phyloP scores from a whole-genome alignment of 2,797 vertebrate genomes.

The Etheostoma perlongum region DNA sequence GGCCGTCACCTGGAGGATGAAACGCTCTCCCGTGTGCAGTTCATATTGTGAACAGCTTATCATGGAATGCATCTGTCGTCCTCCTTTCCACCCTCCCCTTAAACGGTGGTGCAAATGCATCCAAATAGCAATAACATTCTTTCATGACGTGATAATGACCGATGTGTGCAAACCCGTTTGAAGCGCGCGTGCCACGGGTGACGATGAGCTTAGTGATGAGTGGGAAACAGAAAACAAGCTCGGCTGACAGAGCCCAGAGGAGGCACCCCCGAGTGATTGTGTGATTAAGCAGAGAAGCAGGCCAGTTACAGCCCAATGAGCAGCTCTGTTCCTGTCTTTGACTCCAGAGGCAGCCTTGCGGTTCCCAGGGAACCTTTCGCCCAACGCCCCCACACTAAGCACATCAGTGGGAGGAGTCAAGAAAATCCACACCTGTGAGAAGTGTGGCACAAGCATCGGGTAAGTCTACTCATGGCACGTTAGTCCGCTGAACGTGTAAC shows the following conservation, averaged over 20 bases:
- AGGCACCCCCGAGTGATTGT: conserved; percentile 29
- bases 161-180: conserved; percentile 31
- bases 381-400: conserved; percentile 76
- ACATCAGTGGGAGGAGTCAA: conserved; percentile 73
- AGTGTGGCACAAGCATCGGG: conserved; percentile 90
- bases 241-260: conserved; percentile 22
- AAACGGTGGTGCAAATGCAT: conserved; percentile 30
- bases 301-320: conserved; percentile 33
- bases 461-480: conserved; percentile 78
- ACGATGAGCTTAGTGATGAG: conserved; percentile 41
- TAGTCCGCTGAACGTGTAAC: too few relatives aligned
- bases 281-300: conserved; percentile 22
- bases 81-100: conserved; percentile 10
- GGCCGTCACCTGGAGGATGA: conserved; percentile 38
- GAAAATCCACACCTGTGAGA: conserved; percentile 91
- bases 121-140: conserved; percentile 50
- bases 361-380: conserved; percentile 90
- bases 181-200: conserved; percentile 19
- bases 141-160: conserved; percentile 48
- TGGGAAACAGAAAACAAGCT: conserved; percentile 41
- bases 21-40: conserved; percentile 27
- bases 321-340: conserved; percentile 30
- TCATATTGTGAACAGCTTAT: conserved; percentile 30
- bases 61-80: conserved; percentile 30
- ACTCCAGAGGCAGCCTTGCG: conserved; percentile 82